These are phyloP conservation scores for Poecilus cupreus DNA, from an alignment of 2,888 invertebrate genomes.

Conservation along the genomic window DNA sequence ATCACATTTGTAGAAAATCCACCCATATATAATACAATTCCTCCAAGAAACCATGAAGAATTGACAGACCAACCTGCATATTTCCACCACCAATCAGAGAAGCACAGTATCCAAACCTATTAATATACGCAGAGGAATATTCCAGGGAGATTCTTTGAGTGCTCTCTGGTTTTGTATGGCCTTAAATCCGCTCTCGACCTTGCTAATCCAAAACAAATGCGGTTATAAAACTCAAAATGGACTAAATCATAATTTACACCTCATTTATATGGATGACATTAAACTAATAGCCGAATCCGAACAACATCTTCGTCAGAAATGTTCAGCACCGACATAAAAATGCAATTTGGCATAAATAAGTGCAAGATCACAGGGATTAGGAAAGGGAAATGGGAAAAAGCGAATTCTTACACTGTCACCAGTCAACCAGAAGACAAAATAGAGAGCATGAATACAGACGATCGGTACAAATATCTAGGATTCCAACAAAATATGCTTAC, in stretches of 20 bases:
- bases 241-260: conserved; percentile 37
- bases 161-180: conserved; percentile 59
- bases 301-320: conserved; percentile 42
- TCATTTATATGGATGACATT: conserved; percentile 61
- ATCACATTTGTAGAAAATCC: background rate
- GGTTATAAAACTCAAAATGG: background rate
- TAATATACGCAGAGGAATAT: conserved; percentile 54
- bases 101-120: background rate
- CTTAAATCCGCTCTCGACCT: conserved; percentile 45
- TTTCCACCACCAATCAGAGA: background rate
- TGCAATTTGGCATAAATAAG: conserved; percentile 61
- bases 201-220: conserved; percentile 15
- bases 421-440: conserved; percentile 29
- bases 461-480: conserved; percentile 60
- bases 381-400: conserved; percentile 28
- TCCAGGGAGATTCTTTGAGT: conserved; percentile 50
- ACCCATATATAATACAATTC: background rate
- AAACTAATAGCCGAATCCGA: conserved; percentile 58
- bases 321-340: conserved; percentile 59
- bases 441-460: conserved; percentile 30
- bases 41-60: background rate
- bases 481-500: conserved; percentile 24
- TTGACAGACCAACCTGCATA: background rate
- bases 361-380: conserved; percentile 40
- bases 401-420: background rate